Evolutionary conservation across 2,113 vertebrate species (phyloP).

Genomic region (Melanerpes formicivorus): DNA sequence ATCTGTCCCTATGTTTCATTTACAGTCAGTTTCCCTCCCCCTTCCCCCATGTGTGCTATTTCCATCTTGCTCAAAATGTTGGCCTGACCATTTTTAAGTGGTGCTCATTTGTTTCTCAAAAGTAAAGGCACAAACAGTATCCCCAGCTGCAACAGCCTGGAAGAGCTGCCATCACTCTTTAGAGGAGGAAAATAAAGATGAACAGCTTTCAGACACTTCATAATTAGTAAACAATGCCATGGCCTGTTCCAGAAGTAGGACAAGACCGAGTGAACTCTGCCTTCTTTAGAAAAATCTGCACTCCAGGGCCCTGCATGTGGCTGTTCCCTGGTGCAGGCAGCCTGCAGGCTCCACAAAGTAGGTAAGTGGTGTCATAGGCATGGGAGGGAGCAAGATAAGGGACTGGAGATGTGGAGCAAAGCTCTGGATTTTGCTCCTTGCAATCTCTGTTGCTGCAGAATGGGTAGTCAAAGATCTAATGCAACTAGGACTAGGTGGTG

Average conservation of each 20-base stretch:
- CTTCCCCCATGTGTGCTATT: background rate
- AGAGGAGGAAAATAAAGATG: background rate
- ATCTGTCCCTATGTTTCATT: background rate
- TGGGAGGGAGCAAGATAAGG: background rate
- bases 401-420: background rate
- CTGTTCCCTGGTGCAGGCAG: background rate
- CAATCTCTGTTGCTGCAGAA: background rate
- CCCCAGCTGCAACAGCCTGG: background rate
- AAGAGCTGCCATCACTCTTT: background rate
- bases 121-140: background rate
- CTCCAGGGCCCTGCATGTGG: background rate
- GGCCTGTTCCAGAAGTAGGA: conserved; percentile 22
- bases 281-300: background rate
- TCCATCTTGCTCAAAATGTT: background rate
- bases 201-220: background rate
- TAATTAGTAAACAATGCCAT: conserved; percentile 29
- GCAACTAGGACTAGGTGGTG: background rate
- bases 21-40: background rate
- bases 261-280: background rate
- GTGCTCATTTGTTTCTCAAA: background rate
- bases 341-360: background rate
- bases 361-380: too few relatives aligned
- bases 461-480: background rate
- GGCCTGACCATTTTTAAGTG: background rate
- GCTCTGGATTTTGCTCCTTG: background rate